Conservation (phyloP, 2,888 invertebrate species). For the Tipula unca region DNA sequence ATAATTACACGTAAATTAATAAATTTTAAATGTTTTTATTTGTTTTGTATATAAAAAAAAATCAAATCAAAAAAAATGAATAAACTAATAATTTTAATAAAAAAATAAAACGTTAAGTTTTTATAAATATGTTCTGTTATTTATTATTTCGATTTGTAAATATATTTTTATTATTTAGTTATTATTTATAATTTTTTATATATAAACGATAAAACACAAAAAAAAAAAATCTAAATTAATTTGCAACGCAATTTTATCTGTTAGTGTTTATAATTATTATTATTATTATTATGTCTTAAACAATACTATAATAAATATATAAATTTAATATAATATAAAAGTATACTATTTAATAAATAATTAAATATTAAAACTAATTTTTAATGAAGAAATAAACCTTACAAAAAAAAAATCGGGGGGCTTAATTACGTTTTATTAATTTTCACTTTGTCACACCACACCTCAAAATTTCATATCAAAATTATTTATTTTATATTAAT, state of each 20-base stretch:
- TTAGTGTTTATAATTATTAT: constrained; percentile 1
- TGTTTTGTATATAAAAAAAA: neutral
- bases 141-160: neutral
- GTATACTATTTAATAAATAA: constrained; percentile 8
- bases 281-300: neutral
- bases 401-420: neutral
- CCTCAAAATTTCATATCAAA: neutral
- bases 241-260: neutral
- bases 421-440: neutral
- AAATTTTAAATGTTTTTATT: neutral
- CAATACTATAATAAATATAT: neutral
- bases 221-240: neutral
- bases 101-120: neutral
- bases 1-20: neutral
- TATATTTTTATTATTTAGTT: neutral
- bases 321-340: neutral
- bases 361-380: neutral
- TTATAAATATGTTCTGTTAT: neutral
- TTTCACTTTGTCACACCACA: neutral
- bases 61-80: neutral
- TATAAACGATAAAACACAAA: neutral
- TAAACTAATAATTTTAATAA: neutral
- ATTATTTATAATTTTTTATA: neutral
- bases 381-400: neutral
- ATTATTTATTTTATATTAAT: neutral